A percentile compares a stretch with the other conserved stretches of the same genome.
These are phyloP conservation scores for Volucella bombylans DNA, from an alignment of 2,888 invertebrate species.

Conservation along the genomic window DNA sequence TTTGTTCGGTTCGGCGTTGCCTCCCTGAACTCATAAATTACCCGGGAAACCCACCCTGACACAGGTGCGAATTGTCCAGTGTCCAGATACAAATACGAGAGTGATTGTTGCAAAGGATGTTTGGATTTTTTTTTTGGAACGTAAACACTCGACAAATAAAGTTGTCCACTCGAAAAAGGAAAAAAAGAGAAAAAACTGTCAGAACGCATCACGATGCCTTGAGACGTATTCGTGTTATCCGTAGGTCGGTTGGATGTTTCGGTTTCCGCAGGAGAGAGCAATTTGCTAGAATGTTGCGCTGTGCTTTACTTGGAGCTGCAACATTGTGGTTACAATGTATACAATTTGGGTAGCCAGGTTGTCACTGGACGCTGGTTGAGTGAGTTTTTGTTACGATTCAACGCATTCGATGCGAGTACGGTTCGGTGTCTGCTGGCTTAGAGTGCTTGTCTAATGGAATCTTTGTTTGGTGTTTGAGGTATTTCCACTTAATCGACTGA, in stretches of 20 bases:
- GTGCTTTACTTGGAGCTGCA: slow-evolving; percentile 36
- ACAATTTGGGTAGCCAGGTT: slow-evolving; percentile 11
- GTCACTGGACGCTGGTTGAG: slow-evolving; percentile 56
- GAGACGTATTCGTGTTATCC: not conserved
- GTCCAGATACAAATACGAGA: slow-evolving; percentile 47
- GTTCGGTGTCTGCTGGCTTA: not conserved
- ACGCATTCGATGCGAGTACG: slow-evolving; percentile 10
- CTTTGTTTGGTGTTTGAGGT: slow-evolving; percentile 68
- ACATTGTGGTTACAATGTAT: slow-evolving; percentile 62
- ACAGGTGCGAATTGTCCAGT: slow-evolving; percentile 64
- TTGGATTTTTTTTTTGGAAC: not conserved
- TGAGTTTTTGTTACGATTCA: slow-evolving; percentile 43
- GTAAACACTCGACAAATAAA: slow-evolving; percentile 51
- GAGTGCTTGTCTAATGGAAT: slow-evolving; percentile 24
- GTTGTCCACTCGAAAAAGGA: slow-evolving; percentile 12
- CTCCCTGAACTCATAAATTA: slow-evolving; percentile 62
- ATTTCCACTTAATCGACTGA: slow-evolving; percentile 72
- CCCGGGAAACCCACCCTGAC: slow-evolving; percentile 60
- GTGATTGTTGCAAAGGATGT: too few relatives aligned
- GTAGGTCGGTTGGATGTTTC: slow-evolving; percentile 13
- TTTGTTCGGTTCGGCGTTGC: slow-evolving; percentile 65
- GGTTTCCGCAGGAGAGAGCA: slow-evolving; percentile 51
- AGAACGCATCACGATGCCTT: slow-evolving; percentile 38
- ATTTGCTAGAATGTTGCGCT: slow-evolving; percentile 48
- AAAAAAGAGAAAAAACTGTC: slow-evolving; percentile 59